These are phyloP conservation scores for Myotis myotis DNA, from an alignment of 2,797 vertebrate species.

Conservation along the genomic window DNA sequence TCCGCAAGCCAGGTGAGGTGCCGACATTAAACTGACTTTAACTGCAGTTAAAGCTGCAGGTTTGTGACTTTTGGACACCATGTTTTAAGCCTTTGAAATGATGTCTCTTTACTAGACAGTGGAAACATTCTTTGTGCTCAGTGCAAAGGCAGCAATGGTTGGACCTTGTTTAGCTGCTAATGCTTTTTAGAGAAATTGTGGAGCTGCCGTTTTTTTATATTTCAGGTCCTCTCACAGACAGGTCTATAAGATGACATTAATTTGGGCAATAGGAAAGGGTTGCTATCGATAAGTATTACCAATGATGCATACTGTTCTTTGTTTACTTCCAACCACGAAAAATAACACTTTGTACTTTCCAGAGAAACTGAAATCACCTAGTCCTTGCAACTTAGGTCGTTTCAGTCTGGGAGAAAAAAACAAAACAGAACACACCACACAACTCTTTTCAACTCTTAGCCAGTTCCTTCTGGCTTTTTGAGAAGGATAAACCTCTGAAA, in stretches of 20 bases:
- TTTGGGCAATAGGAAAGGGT: neutral
- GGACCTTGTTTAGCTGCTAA: neutral
- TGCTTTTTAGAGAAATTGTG: neutral
- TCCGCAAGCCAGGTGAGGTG: neutral
- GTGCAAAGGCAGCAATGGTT: neutral
- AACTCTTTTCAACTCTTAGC: slow-evolving; percentile 62
- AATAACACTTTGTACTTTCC: slow-evolving; percentile 37
- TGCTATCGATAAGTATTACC: neutral
- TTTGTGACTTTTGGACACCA: slow-evolving; percentile 32
- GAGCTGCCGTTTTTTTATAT: neutral
- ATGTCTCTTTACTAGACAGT: neutral
- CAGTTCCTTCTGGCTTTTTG: slow-evolving; percentile 64
- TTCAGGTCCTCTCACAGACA: neutral
- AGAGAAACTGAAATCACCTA: slow-evolving; percentile 51
- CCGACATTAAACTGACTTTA: slow-evolving; percentile 16
- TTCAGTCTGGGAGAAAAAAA: slow-evolving; percentile 30
- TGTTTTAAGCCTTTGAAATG: slow-evolving; percentile 1
- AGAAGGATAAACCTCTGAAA: slow-evolving; percentile 58
- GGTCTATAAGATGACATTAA: neutral
- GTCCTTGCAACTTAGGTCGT: slow-evolving; percentile 46
- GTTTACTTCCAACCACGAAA: slow-evolving; percentile 44
- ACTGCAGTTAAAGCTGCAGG: neutral
- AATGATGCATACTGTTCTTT: slow-evolving; percentile 9
- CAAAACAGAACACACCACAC: neutral
- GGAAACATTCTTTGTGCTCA: neutral